Evolutionary conservation across 2,888 invertebrate species (phyloP).

Genomic region (Drosophila kambysellisi): DNA sequence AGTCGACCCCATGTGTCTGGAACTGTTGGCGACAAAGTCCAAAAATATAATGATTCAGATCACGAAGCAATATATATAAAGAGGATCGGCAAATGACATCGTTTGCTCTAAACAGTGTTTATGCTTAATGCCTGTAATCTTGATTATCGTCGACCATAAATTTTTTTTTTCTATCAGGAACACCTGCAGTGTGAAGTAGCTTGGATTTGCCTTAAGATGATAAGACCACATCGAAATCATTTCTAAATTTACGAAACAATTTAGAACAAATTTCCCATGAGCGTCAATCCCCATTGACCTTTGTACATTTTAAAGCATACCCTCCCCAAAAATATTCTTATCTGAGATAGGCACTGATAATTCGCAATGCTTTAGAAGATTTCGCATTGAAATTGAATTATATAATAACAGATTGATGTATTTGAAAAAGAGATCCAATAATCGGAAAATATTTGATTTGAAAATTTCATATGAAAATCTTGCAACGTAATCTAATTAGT

Average conservation of each 20-base stretch:
- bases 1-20: conserved; percentile 85
- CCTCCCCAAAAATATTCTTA: not conserved
- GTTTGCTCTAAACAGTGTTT: not conserved
- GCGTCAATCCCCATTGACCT: not conserved
- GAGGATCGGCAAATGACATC: too few species aligned
- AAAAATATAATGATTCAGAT: not conserved
- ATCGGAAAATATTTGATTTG: not conserved
- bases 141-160: not conserved
- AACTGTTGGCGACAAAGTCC: conserved; percentile 74
- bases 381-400: not conserved
- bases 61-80: not conserved
- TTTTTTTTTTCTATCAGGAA: not conserved
- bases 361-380: not conserved
- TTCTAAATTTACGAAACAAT: not conserved
- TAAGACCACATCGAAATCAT: conserved; percentile 1
- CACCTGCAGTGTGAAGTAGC: not conserved
- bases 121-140: not conserved
- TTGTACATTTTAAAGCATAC: not conserved
- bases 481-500: conserved; percentile 22
- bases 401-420: not conserved
- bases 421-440: not conserved
- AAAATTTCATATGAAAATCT: conserved; percentile 1
- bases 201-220: conserved; percentile 6
- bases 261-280: not conserved
- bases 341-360: not conserved